Evolutionary conservation across 1,140 invertebrate species (phyloP).

Genomic region (Sitophilus oryzae): DNA sequence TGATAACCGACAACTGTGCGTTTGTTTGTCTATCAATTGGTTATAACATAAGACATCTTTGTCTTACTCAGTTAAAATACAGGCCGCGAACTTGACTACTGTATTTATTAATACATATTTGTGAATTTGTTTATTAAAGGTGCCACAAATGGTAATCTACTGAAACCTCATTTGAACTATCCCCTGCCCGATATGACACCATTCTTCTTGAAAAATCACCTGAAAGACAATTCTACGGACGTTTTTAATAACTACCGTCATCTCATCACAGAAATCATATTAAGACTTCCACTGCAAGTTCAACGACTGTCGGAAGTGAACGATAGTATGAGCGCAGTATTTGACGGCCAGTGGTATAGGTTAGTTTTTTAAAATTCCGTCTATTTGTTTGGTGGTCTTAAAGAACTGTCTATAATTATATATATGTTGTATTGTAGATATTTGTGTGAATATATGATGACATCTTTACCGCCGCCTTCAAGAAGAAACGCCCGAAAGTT

Average conservation of each 20-base stretch:
- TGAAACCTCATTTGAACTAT: slow-evolving; percentile 75
- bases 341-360: slow-evolving; percentile 61
- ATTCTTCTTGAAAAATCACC: slow-evolving; percentile 89
- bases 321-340: slow-evolving; percentile 48
- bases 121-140: slow-evolving; percentile 31
- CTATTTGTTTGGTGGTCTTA: not conserved
- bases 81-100: too few relatives aligned
- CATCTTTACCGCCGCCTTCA: slow-evolving; percentile 71
- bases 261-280: slow-evolving; percentile 88
- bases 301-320: slow-evolving; percentile 63
- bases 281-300: slow-evolving; percentile 91
- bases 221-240: slow-evolving; percentile 81
- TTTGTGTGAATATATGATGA: slow-evolving; percentile 97
- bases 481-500: slow-evolving; percentile 82
- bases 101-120: too few relatives aligned
- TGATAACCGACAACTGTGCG: too few relatives aligned
- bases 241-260: slow-evolving; percentile 92
- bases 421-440: slow-evolving; percentile 45
- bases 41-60: too few relatives aligned
- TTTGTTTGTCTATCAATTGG: too few relatives aligned
- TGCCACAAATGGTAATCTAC: slow-evolving; percentile 52
- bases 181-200: slow-evolving; percentile 91
- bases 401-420: not conserved
- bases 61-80: too few relatives aligned
- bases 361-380: slow-evolving; percentile 1